Percentiles rank a stretch among this genome's conserved stretches.
Conservation (phyloP, 2,888 invertebrate genomes). For the Pseudanteris insignis region DNA sequence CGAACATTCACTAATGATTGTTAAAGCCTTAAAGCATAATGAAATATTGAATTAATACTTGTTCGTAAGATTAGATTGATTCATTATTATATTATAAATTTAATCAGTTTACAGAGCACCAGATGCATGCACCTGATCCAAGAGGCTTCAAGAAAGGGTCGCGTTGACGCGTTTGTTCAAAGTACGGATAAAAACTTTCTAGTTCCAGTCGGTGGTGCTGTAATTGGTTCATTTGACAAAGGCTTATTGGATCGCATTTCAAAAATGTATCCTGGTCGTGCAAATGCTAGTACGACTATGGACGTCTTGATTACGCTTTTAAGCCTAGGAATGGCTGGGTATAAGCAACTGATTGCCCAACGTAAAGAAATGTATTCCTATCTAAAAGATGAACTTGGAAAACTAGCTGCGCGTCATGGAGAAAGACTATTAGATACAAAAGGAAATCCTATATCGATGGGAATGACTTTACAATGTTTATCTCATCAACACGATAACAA, state of each 20-base stretch:
- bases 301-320: conserved; percentile 82
- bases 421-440: conserved; percentile 72
- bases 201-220: conserved; percentile 85
- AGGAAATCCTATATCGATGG: conserved; percentile 78
- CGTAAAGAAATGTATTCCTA: conserved; percentile 73
- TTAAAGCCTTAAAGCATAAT: no score
- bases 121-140: conserved; percentile 75
- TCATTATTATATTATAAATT: no score
- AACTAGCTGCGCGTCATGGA: conserved; percentile 70
- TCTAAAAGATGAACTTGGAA: conserved; percentile 69
- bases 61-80: no score
- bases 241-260: conserved; percentile 72
- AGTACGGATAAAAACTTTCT: conserved; percentile 81
- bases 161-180: conserved; percentile 82
- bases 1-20: no score
- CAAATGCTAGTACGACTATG: conserved; percentile 75
- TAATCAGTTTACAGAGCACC: conserved; percentile 74
- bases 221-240: conserved; percentile 77
- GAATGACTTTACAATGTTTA: conserved; percentile 65
- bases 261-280: conserved; percentile 77
- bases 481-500: conserved; percentile 63
- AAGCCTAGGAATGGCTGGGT: conserved; percentile 75
- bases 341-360: conserved; percentile 70
- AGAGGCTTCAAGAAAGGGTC: conserved; percentile 73
- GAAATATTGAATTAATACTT: no score